Percentiles rank a stretch among this genome's conserved stretches.
phyloP scores from a whole-genome alignment of 1,140 invertebrate species.

The Musca domestica region DNA sequence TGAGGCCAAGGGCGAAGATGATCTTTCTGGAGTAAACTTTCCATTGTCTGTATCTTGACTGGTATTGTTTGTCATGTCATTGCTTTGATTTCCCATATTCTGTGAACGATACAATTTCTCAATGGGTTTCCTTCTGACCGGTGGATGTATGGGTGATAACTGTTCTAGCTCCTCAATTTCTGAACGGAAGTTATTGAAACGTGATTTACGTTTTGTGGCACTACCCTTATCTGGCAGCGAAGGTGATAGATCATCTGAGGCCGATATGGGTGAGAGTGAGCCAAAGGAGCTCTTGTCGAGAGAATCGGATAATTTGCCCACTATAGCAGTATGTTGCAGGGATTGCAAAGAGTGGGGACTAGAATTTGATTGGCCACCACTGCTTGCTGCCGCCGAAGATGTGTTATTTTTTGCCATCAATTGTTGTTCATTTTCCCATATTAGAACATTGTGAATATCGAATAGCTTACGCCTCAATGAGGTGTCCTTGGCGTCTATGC shows the following conservation, averaged over 20 bases:
- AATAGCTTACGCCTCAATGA: slow-evolving; percentile 50
- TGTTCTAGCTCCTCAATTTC: slow-evolving; percentile 32
- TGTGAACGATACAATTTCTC: neutral
- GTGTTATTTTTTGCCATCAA: slow-evolving; percentile 1
- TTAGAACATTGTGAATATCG: slow-evolving; percentile 41
- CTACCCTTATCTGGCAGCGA: neutral
- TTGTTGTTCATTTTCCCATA: slow-evolving; percentile 36
- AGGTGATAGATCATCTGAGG: slow-evolving; percentile 34
- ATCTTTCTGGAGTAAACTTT: slow-evolving; percentile 44
- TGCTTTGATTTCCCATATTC: neutral
- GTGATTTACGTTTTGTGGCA: slow-evolving; percentile 14
- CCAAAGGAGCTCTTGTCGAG: slow-evolving; percentile 42
- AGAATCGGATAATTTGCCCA: slow-evolving; percentile 44
- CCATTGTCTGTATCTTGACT: slow-evolving; percentile 21
- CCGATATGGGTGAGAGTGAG: slow-evolving; percentile 47
- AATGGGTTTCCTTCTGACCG: slow-evolving; percentile 28
- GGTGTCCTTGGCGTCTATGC: slow-evolving; percentile 26
- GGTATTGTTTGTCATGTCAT: slow-evolving; percentile 17
- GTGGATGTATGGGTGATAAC: slow-evolving; percentile 41
- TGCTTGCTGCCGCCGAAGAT: neutral
- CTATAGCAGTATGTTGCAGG: slow-evolving; percentile 28
- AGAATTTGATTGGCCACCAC: slow-evolving; percentile 25
- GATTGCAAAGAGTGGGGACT: slow-evolving; percentile 12
- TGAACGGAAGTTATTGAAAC: slow-evolving; percentile 28
- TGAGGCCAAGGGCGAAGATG: slow-evolving; percentile 39